Evolutionary conservation across 2,797 vertebrate species (phyloP), one percentile per base, ranked within the genome.

Genomic region (Avahi laniger): DNA sequence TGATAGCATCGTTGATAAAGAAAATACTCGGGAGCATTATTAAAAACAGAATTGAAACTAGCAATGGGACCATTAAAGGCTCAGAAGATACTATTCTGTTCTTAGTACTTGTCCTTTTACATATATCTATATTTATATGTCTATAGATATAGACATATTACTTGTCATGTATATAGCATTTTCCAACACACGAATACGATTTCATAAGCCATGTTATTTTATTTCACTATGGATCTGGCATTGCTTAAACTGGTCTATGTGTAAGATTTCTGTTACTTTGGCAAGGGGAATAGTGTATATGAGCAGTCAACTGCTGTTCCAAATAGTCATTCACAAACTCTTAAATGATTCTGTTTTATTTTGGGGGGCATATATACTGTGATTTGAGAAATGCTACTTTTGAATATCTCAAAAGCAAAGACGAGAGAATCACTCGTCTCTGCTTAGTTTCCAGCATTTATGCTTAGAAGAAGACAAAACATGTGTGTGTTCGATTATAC

Each of bases 331-430:
- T 86, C 61, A 93, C 33, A 90, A 85, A 85, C 48, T 85, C 52
- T 90, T 72, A 69, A 6, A 0, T 72, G 52, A 87, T 91, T 94
- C 76, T 88, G 17, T 92, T 86, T 91, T 69, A 89, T 78, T 59
- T 67, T 28, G 48, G 12, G 41, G 13, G 38, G 30, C 75, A 92
- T 52, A 96, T 93, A 93, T 97, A 84, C 72, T 57, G 28, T 76
- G 89, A 78, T 91, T 89, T 96, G 91, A 89, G 93, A 41, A 95
- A 96, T 89, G 94, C 1, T 73, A 85, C 84, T 94, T 97, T 95
- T 83, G 22, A 76, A 93, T 20, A 54, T 78, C n/a, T n/a, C n/a
- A n/a, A n/a, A n/a, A n/a, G n/a, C n/a, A n/a, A n/a, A n/a, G n/a
- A n/a, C n/a, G n/a, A n/a, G 35, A 96, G 63, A 91, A 78, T 1